A percentile compares a stretch with the other conserved stretches of the same genome.
Evolutionary conservation across 2,113 vertebrate species (phyloP).

Genomic region (Felis chaus): DNA sequence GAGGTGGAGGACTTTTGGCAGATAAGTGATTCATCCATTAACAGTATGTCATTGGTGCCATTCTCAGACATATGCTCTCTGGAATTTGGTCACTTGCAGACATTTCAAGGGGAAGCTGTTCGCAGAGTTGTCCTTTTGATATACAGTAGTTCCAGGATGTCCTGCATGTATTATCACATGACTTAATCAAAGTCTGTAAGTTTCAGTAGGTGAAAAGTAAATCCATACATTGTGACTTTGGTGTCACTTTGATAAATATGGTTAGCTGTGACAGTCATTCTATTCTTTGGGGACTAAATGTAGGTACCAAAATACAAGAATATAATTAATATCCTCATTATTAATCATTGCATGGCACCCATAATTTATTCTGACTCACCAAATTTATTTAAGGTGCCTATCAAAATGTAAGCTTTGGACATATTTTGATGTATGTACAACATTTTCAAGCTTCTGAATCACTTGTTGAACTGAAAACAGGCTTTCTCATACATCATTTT

Average conservation of each 20-base stretch:
- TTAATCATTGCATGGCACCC: constrained; percentile 24
- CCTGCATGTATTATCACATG: constrained; percentile 42
- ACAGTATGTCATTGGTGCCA: constrained; percentile 1
- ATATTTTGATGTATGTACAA: constrained; percentile 8
- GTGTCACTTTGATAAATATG: constrained; percentile 64
- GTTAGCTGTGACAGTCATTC: constrained; percentile 8
- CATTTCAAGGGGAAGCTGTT: constrained; percentile 49
- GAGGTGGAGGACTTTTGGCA: not conserved
- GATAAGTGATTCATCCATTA: constrained; percentile 43
- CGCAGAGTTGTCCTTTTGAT: constrained; percentile 54
- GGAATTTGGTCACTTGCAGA: constrained; percentile 45
- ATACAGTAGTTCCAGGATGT: not conserved
- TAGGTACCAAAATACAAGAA: constrained; percentile 24
- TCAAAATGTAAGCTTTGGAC: not conserved
- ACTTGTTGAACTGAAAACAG: not conserved
- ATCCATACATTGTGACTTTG: constrained; percentile 40
- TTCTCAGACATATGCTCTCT: constrained; percentile 45
- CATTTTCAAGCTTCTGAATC: not conserved
- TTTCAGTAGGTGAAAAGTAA: constrained; percentile 56
- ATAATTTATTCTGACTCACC: constrained; percentile 56
- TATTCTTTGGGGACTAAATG: constrained; percentile 20
- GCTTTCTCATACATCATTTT: not conserved
- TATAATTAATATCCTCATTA: constrained; percentile 65
- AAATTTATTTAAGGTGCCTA: constrained; percentile 35
- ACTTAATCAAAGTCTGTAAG: constrained; percentile 60